Base-by-base conservation (phyloP, 2,113 vertebrate genomes). In the Tychaedon coryphoeus region DNA sequence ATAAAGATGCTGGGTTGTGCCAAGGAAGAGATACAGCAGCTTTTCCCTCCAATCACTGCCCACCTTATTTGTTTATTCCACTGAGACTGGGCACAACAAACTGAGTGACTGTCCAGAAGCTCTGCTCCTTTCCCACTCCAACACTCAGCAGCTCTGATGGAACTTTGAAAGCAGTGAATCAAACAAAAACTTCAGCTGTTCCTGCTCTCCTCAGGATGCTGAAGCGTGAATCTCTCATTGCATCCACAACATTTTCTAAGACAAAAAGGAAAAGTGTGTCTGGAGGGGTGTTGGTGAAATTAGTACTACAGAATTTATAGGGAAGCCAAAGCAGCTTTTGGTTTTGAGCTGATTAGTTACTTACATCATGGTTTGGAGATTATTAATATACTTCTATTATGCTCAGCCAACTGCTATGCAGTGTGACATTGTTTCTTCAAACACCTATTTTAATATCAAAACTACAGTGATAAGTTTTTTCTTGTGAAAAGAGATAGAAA, bases 341-440 rank as follows among this genome's bases (percentile, higher is more conserved):
- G 29, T 80, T 92, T 85, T 91, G 72, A 92, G 40, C 51, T 91
- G 56, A 74, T 82, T 81, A 85, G 33, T 80, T 87, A 76, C 28
- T 86, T 61, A 60, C 47, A 45, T 89, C 60, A 19, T 74, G 76
- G n/a, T 58, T 80, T 93, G 90, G 70, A 95, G 84, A 86, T 92
- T 50, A 87, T 89, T 90, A 87, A 84, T 87, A 64, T 43, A 71
- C 67, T 77, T 80, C 62, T 31, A 70, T 54, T 62, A 62, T 36
- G 28, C n/a, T 84, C 80, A 75, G 54, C 31, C 73, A 91, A 65
- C 9, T 31, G n/a, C 51, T 51, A 28, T 51, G 15, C 50, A 28
- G 28, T 51, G 50, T 51, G 12, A 16, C 48, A 61, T 19, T 61
- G 34, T 72, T 91, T 80, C 65, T 62, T 51, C 12, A 70, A 83